A percentile compares a stretch with the other conserved stretches of the same genome.
These are phyloP conservation scores for Lates calcarifer DNA, from an alignment of 2,113 vertebrate species.

Conservation along the genomic window DNA sequence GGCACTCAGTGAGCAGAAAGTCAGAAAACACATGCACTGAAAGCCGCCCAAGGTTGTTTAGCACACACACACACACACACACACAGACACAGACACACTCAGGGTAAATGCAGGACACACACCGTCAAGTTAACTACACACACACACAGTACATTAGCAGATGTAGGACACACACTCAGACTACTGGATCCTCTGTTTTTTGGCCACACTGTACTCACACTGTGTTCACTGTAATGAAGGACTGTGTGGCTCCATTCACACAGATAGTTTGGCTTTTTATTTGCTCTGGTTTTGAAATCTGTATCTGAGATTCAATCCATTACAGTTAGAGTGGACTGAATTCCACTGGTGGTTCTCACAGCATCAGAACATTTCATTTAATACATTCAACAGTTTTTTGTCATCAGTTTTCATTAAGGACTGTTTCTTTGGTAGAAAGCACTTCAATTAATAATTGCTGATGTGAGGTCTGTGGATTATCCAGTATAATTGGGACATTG, in stretches of 20 bases:
- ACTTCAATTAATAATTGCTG: background rate
- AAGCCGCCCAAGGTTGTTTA: background rate
- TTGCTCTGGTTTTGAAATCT: too few relatives aligned
- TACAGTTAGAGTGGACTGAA: too few relatives aligned
- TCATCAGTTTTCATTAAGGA: too few relatives aligned
- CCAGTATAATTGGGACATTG: too few relatives aligned
- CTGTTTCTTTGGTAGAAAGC: background rate
- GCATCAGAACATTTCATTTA: background rate
- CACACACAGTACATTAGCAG: background rate
- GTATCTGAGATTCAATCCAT: too few relatives aligned
- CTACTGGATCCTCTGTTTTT: background rate
- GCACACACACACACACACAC: constrained; percentile 1
- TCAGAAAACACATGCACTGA: background rate
- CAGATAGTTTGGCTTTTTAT: too few relatives aligned
- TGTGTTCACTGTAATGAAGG: background rate
- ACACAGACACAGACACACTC: background rate
- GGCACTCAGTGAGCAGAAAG: background rate
- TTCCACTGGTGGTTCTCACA: background rate
- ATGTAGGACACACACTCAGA: background rate
- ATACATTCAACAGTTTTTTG: background rate
- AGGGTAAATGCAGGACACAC: background rate
- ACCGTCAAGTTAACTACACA: constrained; percentile 1
- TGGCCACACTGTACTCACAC: background rate
- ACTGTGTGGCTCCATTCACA: background rate
- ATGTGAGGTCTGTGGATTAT: too few relatives aligned